A percentile compares a stretch with the other conserved stretches of the same genome.
Evolutionary conservation across 2,113 vertebrate genomes (phyloP).

Genomic region (Oplegnathus fasciatus): DNA sequence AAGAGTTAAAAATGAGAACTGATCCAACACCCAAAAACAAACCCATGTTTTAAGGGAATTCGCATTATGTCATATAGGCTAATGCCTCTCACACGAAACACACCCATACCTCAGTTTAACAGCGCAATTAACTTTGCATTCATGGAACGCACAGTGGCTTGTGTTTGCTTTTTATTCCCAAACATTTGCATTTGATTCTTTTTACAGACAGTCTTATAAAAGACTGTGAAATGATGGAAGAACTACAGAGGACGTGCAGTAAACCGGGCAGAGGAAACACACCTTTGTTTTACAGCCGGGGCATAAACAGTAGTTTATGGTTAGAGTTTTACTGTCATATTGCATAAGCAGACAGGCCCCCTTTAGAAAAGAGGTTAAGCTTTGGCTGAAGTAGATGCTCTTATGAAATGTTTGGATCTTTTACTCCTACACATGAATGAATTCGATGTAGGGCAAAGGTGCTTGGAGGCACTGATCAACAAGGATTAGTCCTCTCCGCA

Average conservation of each 20-base stretch:
- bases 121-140: constrained; percentile 48
- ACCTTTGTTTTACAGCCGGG: constrained; percentile 82
- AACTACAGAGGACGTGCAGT: constrained; percentile 64
- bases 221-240: constrained; percentile 60
- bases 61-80: constrained; percentile 8
- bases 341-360: constrained; percentile 72
- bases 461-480: constrained; percentile 26
- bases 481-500: constrained; percentile 38
- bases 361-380: constrained; percentile 53
- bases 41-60: constrained; percentile 21
- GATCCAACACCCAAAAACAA: constrained; percentile 17
- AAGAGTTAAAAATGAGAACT: constrained; percentile 22
- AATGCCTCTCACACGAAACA: constrained; percentile 6
- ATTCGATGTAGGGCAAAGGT: constrained; percentile 44
- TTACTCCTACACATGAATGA: constrained; percentile 54
- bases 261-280: constrained; percentile 78
- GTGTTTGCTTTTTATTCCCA: constrained; percentile 80
- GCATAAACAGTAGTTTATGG: constrained; percentile 88
- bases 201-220: constrained; percentile 80
- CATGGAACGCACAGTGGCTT: constrained; percentile 65
- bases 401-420: constrained; percentile 47
- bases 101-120: constrained; percentile 50
- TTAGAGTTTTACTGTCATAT: constrained; percentile 73
- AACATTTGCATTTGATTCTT: constrained; percentile 81
- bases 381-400: constrained; percentile 48